phyloP scores from a whole-genome alignment of 1,140 invertebrate species.

The Dysdera silvatica region DNA sequence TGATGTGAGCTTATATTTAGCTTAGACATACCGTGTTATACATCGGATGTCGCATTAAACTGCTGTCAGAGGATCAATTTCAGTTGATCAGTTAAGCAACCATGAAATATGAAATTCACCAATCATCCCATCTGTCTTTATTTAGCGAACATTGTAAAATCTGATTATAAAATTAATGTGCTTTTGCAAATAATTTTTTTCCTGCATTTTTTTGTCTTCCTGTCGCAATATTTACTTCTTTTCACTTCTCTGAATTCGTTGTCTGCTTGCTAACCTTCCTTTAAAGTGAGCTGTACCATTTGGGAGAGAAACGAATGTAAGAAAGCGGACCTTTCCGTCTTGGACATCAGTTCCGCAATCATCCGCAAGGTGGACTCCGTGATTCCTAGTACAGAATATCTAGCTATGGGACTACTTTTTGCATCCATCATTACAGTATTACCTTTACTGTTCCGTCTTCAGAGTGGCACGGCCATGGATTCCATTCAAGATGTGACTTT shows the following conservation, averaged over 20 bases:
- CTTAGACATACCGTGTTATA: too few relatives aligned
- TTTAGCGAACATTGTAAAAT: too few relatives aligned
- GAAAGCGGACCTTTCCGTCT: conserved; percentile 81
- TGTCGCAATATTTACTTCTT: too few relatives aligned
- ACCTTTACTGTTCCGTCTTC: conserved; percentile 33
- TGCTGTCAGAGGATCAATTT: too few relatives aligned
- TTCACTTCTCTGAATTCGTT: too few relatives aligned
- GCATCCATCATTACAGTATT: conserved; percentile 38
- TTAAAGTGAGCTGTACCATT: conserved; percentile 79
- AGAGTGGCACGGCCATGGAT: conserved; percentile 3
- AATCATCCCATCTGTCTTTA: too few relatives aligned
- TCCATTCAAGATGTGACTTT: conserved; percentile 13
- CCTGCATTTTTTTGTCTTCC: too few relatives aligned
- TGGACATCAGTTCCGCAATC: conserved; percentile 89
- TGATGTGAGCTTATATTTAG: too few relatives aligned
- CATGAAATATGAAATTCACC: too few relatives aligned
- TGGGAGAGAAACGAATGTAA: conserved; percentile 82
- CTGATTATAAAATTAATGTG: not conserved
- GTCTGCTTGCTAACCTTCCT: conserved; percentile 18
- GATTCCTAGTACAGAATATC: conserved; percentile 71
- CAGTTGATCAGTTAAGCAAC: too few relatives aligned
- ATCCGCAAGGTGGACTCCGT: conserved; percentile 76
- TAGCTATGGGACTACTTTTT: conserved; percentile 47
- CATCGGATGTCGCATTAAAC: too few relatives aligned
- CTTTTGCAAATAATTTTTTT: not conserved